Evolutionary conservation across 2,113 vertebrate species (phyloP).

Genomic region (Pao palembangensis): DNA sequence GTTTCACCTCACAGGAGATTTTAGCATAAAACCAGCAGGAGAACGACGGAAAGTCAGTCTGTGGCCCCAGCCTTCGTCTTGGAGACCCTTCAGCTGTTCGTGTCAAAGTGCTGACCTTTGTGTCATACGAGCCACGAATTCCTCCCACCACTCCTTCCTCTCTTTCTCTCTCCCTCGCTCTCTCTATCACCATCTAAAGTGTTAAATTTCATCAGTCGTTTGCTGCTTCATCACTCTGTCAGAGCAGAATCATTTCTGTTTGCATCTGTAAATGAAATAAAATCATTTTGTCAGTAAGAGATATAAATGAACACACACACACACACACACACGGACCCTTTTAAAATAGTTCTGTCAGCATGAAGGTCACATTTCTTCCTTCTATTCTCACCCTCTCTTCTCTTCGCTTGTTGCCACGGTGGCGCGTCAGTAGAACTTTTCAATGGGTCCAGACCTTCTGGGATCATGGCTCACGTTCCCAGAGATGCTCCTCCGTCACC

Average conservation of each 20-base stretch:
- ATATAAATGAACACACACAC: background rate
- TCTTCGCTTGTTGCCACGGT: constrained; percentile 29
- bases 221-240: background rate
- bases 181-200: background rate
- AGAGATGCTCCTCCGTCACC: no score
- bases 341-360: constrained; percentile 66
- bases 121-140: constrained; percentile 77
- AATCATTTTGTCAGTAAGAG: background rate
- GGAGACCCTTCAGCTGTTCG: constrained; percentile 84
- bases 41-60: background rate
- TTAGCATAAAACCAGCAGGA: no score
- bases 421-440: constrained; percentile 3
- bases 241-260: background rate
- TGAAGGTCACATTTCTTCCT: constrained; percentile 71
- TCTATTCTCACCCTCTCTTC: constrained; percentile 64
- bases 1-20: no score
- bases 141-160: constrained; percentile 16
- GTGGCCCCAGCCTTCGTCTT: constrained; percentile 17
- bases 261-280: background rate
- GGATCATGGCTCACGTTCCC: no score
- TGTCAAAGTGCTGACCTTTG: constrained; percentile 80
- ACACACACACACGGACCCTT: constrained; percentile 1
- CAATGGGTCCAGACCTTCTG: background rate
- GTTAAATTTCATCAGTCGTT: background rate
- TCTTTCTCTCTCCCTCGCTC: background rate